phyloP scores from a whole-genome alignment of 2,797 vertebrate species.

The Mallotus villosus region DNA sequence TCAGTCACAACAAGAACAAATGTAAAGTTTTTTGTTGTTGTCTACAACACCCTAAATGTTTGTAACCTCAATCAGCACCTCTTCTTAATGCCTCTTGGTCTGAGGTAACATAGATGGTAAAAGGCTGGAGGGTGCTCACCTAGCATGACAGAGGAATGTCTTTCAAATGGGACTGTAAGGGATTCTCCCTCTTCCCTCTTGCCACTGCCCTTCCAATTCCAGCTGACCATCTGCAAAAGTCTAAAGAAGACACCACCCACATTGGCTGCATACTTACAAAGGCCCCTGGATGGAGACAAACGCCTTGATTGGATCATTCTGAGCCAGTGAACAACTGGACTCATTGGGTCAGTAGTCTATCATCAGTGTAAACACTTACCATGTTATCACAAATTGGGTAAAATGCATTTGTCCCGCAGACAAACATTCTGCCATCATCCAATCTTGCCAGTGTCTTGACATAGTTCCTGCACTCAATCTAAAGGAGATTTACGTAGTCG shows the following conservation, averaged over 20 bases:
- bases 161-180: slow-evolving; percentile 1
- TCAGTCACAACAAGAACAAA: not conserved
- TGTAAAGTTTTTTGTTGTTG: not conserved
- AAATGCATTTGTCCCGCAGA: slow-evolving; percentile 4
- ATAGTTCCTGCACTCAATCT: not conserved
- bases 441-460: not conserved
- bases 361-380: not conserved
- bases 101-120: not conserved
- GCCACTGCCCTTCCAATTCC: not conserved
- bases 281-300: not conserved
- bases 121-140: not conserved
- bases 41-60: not conserved
- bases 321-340: not conserved
- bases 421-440: slow-evolving; percentile 5
- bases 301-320: not conserved
- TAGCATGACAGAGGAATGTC: not conserved
- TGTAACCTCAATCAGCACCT: not conserved
- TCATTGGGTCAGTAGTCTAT: not conserved
- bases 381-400: not conserved
- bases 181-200: not conserved
- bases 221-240: not conserved
- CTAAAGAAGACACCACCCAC: not conserved
- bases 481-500: not conserved
- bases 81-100: not conserved
- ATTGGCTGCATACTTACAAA: not conserved